Evolutionary conservation across 2,113 vertebrate genomes (phyloP).

Genomic region (Gavialis gangeticus): DNA sequence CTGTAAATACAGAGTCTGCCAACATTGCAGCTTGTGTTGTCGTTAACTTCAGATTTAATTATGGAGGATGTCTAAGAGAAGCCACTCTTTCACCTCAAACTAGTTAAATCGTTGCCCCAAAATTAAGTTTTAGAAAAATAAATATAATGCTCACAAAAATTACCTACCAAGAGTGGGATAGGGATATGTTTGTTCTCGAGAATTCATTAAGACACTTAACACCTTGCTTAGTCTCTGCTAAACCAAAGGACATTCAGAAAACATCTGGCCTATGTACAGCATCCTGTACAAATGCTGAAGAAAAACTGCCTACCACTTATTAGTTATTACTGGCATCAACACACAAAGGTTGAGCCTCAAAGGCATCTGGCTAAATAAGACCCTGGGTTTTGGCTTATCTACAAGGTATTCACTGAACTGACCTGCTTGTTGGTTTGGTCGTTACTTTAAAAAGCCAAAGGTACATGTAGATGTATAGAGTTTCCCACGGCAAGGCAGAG

Average conservation of each 20-base stretch:
- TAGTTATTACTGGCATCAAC: background rate
- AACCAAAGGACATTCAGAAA: background rate
- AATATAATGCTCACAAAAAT: background rate
- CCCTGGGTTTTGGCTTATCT: background rate
- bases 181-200: background rate
- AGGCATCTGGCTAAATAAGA: background rate
- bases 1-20: background rate
- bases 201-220: background rate
- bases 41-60: background rate
- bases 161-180: background rate
- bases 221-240: background rate
- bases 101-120: background rate
- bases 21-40: background rate
- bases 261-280: background rate
- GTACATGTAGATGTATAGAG: accelerated
- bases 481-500: background rate
- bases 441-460: background rate
- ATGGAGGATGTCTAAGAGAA: background rate
- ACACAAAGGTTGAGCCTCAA: background rate
- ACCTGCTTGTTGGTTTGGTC: background rate
- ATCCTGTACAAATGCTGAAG: accelerated
- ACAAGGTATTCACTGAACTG: background rate
- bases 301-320: background rate
- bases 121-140: background rate
- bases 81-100: constrained; percentile 14